phyloP scores from a whole-genome alignment of 2,888 invertebrate species.

The Ennomos quercinarius region DNA sequence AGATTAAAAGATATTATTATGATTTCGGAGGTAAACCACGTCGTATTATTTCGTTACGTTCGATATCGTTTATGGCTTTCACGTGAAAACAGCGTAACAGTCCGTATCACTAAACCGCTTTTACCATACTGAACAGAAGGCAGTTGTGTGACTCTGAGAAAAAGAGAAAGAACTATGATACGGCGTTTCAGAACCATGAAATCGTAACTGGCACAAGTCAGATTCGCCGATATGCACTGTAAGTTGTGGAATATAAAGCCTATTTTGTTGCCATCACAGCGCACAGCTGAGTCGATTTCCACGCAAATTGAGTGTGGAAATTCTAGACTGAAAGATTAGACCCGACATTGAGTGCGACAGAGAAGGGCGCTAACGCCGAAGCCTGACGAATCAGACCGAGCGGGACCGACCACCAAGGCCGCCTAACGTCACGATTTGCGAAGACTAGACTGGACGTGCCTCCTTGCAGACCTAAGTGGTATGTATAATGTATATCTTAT shows the following conservation, averaged over 20 bases:
- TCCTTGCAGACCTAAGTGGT: constrained; percentile 50
- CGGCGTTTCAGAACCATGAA: constrained; percentile 59
- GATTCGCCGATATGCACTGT: constrained; percentile 52
- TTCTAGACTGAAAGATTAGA: constrained; percentile 68
- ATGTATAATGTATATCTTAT: constrained; percentile 36
- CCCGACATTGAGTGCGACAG: constrained; percentile 72
- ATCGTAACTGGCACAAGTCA: constrained; percentile 50
- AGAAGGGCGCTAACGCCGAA: constrained; percentile 60
- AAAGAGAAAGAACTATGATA: constrained; percentile 81
- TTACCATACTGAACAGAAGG: constrained; percentile 77
- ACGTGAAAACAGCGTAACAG: constrained; percentile 60
- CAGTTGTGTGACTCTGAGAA: constrained; percentile 75
- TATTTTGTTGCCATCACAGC: constrained; percentile 49
- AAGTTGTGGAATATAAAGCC: constrained; percentile 51
- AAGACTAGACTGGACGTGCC: constrained; percentile 79
- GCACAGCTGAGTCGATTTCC: constrained; percentile 78
- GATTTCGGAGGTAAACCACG: constrained; percentile 55
- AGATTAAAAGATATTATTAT: constrained; percentile 47
- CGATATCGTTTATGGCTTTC: constrained; percentile 58
- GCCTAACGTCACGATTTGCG: constrained; percentile 77
- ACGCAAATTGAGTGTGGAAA: constrained; percentile 75
- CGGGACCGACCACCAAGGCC: constrained; percentile 79
- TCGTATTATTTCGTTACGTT: constrained; percentile 66
- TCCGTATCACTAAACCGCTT: constrained; percentile 68
- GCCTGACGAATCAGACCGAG: constrained; percentile 64